Evolutionary conservation across 2,797 vertebrate genomes (phyloP).

Genomic region (Linurgus olivaceus): DNA sequence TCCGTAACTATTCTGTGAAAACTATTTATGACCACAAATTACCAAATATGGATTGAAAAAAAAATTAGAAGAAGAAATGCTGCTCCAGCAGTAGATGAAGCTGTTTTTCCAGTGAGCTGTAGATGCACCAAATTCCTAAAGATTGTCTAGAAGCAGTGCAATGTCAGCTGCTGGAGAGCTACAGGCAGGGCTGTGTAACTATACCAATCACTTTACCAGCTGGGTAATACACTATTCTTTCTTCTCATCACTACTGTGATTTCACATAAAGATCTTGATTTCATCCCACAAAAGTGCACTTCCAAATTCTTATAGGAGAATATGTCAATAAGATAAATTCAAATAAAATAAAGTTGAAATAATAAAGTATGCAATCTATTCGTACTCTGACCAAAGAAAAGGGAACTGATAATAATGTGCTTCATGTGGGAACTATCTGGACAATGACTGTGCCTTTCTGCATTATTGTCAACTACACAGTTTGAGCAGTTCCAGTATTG

Average conservation of each 20-base stretch:
- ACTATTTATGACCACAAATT: not conserved
- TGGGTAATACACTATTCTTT: not conserved
- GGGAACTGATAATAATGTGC: not conserved
- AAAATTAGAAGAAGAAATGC: not conserved
- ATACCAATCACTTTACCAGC: not conserved
- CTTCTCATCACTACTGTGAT: not conserved
- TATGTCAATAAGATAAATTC: not conserved
- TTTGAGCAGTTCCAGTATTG: not conserved
- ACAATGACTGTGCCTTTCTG: not conserved
- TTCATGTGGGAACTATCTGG: not conserved
- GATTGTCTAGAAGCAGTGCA: not conserved
- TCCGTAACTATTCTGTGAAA: not conserved
- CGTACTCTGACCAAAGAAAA: not conserved
- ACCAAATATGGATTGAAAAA: not conserved
- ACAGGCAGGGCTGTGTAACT: not conserved
- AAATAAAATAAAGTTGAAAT: not conserved
- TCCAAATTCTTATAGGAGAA: not conserved
- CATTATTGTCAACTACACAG: not conserved
- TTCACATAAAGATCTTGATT: not conserved
- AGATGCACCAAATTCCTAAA: not conserved
- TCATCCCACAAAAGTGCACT: not conserved
- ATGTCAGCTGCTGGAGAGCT: not conserved
- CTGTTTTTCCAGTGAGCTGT: not conserved
- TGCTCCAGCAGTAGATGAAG: not conserved
- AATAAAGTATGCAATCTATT: not conserved